A percentile compares a stretch with the other conserved stretches of the same genome.
phyloP scores from a whole-genome alignment of 2,113 vertebrate species.

The Phaetusa simplex region DNA sequence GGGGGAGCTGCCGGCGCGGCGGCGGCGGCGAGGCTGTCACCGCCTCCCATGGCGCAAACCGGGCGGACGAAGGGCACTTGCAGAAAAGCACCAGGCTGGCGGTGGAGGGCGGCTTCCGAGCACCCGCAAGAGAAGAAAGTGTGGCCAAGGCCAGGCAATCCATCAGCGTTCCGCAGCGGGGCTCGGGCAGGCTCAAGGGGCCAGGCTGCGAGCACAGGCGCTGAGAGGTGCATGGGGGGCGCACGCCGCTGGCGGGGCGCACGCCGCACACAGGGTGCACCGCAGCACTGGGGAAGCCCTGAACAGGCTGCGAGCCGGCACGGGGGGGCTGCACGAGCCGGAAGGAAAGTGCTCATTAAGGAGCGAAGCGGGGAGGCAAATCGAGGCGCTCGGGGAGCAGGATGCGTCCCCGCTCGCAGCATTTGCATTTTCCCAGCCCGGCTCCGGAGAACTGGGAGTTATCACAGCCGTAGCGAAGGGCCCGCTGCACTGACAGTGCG shows the following conservation, averaged over 20 bases:
- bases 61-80: fast-evolving
- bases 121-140: neutral
- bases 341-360: neutral
- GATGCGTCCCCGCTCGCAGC: neutral
- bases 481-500: neutral
- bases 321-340: neutral
- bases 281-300: neutral
- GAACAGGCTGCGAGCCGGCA: neutral
- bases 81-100: neutral
- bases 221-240: neutral
- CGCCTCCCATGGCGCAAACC: neutral
- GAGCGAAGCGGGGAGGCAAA: neutral
- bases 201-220: fast-evolving
- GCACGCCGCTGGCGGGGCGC: neutral
- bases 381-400: neutral
- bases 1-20: neutral
- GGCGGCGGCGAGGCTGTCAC: neutral
- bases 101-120: neutral
- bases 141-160: neutral
- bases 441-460: neutral
- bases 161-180: fast-evolving
- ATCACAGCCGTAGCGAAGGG: neutral
- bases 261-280: neutral
- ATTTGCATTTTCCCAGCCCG: neutral
- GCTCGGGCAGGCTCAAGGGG: fast-evolving